phyloP scores from a whole-genome alignment of 2,888 invertebrate genomes.

The Aphidoletes aphidimyza region DNA sequence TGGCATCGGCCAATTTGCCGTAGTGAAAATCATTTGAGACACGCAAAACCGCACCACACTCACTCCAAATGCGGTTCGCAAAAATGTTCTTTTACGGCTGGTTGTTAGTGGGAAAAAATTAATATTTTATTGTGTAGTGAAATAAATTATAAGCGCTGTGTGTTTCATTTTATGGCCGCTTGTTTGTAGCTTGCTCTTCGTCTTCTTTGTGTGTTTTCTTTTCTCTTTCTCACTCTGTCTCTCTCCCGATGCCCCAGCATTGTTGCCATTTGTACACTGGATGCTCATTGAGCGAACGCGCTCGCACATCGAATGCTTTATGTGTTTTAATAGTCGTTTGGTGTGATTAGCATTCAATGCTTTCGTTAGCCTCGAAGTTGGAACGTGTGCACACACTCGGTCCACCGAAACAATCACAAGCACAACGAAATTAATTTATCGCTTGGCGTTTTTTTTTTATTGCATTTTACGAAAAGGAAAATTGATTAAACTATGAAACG shows the following conservation, averaged over 20 bases:
- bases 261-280: neutral
- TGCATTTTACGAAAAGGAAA: neutral
- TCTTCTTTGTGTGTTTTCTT: neutral
- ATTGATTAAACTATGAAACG: constrained; percentile 43
- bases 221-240: neutral
- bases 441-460: neutral
- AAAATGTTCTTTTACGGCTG: constrained; percentile 15
- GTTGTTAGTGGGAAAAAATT: constrained; percentile 46
- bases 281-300: neutral
- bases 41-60: neutral
- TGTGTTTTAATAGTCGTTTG: constrained; percentile 27
- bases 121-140: constrained; percentile 41
- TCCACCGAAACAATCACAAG: neutral
- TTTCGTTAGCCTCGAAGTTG: too few relatives aligned
- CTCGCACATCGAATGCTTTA: constrained; percentile 25
- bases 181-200: neutral
- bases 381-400: too few relatives aligned
- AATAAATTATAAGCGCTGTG: neutral
- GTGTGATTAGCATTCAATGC: constrained; percentile 19
- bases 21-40: neutral
- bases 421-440: constrained; percentile 42
- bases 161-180: neutral
- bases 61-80: too few relatives aligned
- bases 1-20: neutral
- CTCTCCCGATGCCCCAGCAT: too few relatives aligned